Percentiles rank a stretch among this genome's conserved stretches.
These are phyloP conservation scores for Plagiodera versicolora DNA, from an alignment of 2,888 invertebrate genomes.

Conservation along the genomic window DNA sequence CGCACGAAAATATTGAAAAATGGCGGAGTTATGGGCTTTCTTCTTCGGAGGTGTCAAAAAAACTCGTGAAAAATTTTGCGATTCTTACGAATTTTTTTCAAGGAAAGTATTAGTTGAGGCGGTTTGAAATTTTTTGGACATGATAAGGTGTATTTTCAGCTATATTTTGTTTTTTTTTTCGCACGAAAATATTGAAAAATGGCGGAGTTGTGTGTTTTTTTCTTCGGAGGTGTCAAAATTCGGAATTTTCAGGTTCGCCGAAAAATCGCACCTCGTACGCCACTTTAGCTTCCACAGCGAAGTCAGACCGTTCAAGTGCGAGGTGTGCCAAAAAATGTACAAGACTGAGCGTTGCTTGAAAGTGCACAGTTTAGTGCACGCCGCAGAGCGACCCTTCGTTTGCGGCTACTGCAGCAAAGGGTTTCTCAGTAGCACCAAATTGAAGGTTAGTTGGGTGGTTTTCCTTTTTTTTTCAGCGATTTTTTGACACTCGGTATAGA, in stretches of 20 bases:
- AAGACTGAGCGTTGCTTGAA: conserved; percentile 63
- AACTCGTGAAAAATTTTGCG: too few relatives aligned
- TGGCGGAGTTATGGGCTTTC: too few relatives aligned
- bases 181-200: too few relatives aligned
- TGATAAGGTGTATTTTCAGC: too few relatives aligned
- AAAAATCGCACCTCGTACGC: conserved; percentile 53
- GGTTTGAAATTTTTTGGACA: too few relatives aligned
- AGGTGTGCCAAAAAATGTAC: conserved; percentile 59
- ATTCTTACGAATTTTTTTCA: too few relatives aligned
- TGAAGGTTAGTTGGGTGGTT: conserved; percentile 49
- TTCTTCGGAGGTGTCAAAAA: too few relatives aligned
- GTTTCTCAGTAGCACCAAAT: conserved; percentile 62
- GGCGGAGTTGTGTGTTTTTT: too few relatives aligned
- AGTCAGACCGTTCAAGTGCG: conserved; percentile 53
- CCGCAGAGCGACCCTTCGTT: conserved; percentile 59
- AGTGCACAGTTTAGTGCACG: conserved; percentile 60
- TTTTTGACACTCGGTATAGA: not conserved
- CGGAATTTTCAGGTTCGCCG: conserved; percentile 54
- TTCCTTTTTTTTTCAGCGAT: not conserved
- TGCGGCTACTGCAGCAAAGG: conserved; percentile 61
- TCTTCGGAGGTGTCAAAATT: not conserved
- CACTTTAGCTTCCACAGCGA: conserved; percentile 55
- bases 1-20: too few relatives aligned
- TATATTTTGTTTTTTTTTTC: too few relatives aligned
- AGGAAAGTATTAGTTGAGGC: too few relatives aligned